Evolutionary conservation across 2,797 vertebrate species (phyloP), one percentile per base, ranked within the genome.

Genomic region (Premnoplex brunnescens): DNA sequence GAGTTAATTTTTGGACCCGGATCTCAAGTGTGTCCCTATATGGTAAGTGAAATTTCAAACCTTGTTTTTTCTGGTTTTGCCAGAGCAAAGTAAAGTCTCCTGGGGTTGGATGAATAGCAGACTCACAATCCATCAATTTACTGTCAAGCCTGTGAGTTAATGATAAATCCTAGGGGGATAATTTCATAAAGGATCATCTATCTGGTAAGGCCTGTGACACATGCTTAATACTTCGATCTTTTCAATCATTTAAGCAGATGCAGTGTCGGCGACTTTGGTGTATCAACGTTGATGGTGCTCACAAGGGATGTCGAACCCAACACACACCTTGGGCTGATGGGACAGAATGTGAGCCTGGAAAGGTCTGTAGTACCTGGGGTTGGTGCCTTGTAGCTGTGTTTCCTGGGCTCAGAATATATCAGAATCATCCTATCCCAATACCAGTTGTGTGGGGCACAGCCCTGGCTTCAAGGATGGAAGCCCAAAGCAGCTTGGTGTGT

Each of bases 301-400:
- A 99, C 97, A 98, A 98, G 76, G 99, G 99, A 96, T 99, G 99
- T 97, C 98, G 99, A 83, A 99, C 99, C 17, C 99, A 99, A 20
- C 99, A 99, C 98, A 99, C 99, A 10, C 99, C 99, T 11, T 99
- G 99, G 99, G 99, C 99, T 7, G 99, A 99, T 1, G 99, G 99
- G 64, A 99, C 99, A 0, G 99, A 99, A 91, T 99, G 99, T 91
- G 98, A 98, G 73, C 97, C 98, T 23, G 99, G 99, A 97, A 99
- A 99, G 98, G 99, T 99, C 97, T 98, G 98, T 98, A 93, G 34
- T 3, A 2, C n/a, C 48, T 55, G 14, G 7, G 59, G 21, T 79
- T 89, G 9, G 4, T 80, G 52, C 23, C 26, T 89, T 0, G 0
- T 79, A 62, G 21, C 28, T 62, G 1, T 44, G 3, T 85, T 90